Conservation (phyloP, 2,113 vertebrate genomes). For the Mustelus asterias region DNA sequence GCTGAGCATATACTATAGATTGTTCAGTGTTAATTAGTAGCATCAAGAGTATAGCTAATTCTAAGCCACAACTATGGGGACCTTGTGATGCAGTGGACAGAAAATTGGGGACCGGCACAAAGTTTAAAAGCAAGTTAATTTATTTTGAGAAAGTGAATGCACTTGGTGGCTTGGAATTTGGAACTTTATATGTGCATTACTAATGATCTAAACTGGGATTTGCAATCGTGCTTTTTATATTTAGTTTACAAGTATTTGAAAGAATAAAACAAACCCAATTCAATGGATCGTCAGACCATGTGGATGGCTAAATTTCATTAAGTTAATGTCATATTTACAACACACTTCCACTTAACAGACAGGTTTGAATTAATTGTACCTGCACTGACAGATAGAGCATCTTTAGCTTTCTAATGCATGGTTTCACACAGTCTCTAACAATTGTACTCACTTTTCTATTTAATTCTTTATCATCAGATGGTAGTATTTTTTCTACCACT, state of each 20-base stretch:
- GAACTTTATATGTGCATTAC: background rate
- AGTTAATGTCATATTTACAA: background rate
- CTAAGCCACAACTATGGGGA: background rate
- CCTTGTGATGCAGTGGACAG: background rate
- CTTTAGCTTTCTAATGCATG: background rate
- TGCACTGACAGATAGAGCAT: background rate
- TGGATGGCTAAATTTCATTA: background rate
- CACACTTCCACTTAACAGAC: background rate
- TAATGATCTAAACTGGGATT: background rate
- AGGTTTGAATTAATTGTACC: background rate
- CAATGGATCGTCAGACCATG: background rate
- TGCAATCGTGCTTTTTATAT: background rate
- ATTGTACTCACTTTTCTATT: slow-evolving; percentile 39
- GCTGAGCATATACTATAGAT: background rate
- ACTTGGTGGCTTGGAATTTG: background rate
- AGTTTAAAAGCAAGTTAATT: background rate
- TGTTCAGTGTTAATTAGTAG: background rate
- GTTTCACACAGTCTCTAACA: slow-evolving; percentile 37
- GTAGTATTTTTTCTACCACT: slow-evolving; percentile 46
- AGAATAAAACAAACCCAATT: background rate
- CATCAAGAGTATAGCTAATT: background rate
- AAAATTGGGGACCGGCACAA: background rate
- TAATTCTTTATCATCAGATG: slow-evolving; percentile 40
- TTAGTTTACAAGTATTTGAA: background rate
- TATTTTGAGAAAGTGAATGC: background rate